phyloP scores from a whole-genome alignment of 2,797 vertebrate species.

The Mormyrops boulengeri region DNA sequence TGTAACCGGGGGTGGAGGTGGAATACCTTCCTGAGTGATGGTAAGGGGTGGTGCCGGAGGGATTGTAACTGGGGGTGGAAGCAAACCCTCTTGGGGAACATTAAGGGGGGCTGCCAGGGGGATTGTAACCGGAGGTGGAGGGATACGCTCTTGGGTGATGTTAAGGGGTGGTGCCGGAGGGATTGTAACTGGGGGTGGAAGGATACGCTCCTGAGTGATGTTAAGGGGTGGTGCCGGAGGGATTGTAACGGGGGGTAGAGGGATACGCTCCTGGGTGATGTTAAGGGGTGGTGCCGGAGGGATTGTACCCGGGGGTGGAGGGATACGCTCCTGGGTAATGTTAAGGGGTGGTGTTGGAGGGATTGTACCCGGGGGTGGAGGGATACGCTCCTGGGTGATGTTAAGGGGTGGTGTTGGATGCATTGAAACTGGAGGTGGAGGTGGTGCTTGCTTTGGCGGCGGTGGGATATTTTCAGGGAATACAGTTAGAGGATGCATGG shows the following conservation, averaged over 20 bases:
- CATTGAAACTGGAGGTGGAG: slow-evolving; percentile 15
- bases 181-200: slow-evolving; percentile 16
- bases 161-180: slow-evolving; percentile 15
- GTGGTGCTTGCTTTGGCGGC: slow-evolving; percentile 15
- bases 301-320: neutral
- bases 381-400: neutral
- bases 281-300: slow-evolving; percentile 37
- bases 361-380: neutral
- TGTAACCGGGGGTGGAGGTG: slow-evolving; percentile 3
- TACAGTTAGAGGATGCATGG: slow-evolving; percentile 9
- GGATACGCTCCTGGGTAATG: too few relatives aligned
- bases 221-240: slow-evolving; percentile 16
- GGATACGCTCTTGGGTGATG: neutral
- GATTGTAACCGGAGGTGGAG: neutral
- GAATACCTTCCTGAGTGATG: neutral
- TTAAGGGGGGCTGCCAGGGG: slow-evolving; percentile 36
- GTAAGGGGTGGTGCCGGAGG: slow-evolving; percentile 20
- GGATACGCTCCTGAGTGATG: neutral
- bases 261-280: neutral
- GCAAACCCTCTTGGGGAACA: neutral
- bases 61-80: neutral
- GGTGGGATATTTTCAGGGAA: slow-evolving; percentile 5
- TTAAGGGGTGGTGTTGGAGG: neutral
- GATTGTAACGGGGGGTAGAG: slow-evolving; percentile 12
- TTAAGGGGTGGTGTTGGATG: neutral